phyloP scores from a whole-genome alignment of 2,888 invertebrate genomes.

The Graphium colonna region DNA sequence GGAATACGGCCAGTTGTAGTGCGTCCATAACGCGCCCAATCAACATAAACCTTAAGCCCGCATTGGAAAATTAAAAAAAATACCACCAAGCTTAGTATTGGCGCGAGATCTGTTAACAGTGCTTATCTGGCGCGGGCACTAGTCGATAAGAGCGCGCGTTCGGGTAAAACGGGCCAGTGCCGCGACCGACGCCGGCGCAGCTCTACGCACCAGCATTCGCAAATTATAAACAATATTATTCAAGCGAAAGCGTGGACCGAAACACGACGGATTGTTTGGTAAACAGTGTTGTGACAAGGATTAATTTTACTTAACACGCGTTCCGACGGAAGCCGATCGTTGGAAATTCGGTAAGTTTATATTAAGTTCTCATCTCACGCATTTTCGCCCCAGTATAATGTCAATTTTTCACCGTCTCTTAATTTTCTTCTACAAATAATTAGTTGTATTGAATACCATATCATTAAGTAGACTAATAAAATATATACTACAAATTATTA shows the following conservation, averaged over 20 bases:
- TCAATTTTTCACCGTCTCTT: too few species aligned
- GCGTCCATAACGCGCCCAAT: too few species aligned
- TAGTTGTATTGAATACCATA: too few species aligned
- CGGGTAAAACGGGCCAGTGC: slow-evolving; percentile 54
- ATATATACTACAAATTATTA: too few species aligned
- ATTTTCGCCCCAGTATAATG: background rate
- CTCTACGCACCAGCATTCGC: slow-evolving; percentile 34
- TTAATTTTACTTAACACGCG: slow-evolving; percentile 49
- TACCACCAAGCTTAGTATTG: slow-evolving; percentile 10
- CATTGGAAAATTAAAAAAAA: slow-evolving; percentile 8
- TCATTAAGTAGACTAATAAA: too few species aligned
- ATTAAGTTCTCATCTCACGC: background rate
- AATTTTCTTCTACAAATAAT: too few species aligned
- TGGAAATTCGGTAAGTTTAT: slow-evolving; percentile 18
- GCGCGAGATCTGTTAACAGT: slow-evolving; percentile 36
- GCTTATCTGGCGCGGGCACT: slow-evolving; percentile 64
- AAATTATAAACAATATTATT: slow-evolving; percentile 50
- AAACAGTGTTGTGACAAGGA: slow-evolving; percentile 59
- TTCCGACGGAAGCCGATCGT: slow-evolving; percentile 32
- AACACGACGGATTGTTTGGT: slow-evolving; percentile 52
- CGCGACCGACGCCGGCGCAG: slow-evolving; percentile 56
- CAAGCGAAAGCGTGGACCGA: slow-evolving; percentile 49
- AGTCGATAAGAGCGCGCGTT: slow-evolving; percentile 60
- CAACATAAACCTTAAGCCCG: background rate
- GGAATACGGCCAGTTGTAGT: too few species aligned